Evolutionary conservation across 1,140 invertebrate species (phyloP), one percentile per base, ranked within the genome.

Genomic region (Araneus ventricosus): DNA sequence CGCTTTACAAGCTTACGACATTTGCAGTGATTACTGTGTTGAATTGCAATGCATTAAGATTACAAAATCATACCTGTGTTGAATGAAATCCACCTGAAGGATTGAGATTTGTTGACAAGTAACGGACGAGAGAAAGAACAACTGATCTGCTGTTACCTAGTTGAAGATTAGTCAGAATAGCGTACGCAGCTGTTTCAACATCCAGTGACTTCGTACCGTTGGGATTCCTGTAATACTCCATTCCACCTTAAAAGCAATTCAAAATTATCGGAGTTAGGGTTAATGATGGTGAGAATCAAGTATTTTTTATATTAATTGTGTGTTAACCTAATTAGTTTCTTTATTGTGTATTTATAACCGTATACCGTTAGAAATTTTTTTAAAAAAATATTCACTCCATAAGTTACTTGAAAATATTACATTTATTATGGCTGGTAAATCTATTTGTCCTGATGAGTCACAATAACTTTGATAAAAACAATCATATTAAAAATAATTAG

Each of bases 141-240:
- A 96, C 95, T 96, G 95, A 92, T 97, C 96, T 94, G 97, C 96
- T 6, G 96, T 96, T 96, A 24, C 96, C 96, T 24, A 96, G 95
- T 94, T 96, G 96, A 30, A 97, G 94, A 27, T 97, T 95, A 10
- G 97, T 96, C 61, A 98, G 95, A 34, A 98, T 94, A 6, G 96
- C 97, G 94, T 98, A 98, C 0, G 97, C 96, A 2, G 97, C 97
- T 94, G 97, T 97, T 95, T 98, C 97, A 41, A 98, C 96, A 94
- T 96, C 96, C 20, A 96, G 70, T 34, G 94, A 61, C 20, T 93
- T 34, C 10, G 75, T 41, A 8, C 80, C 88, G 27, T 85, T 86
- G 27, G 45, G 27, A 14, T 57, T 57, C 6, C 14, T 37, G 27
- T 70, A 90, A 22, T 37, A 86, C 75, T 85, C 82, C 7, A 45